phyloP scores from a whole-genome alignment of 1,140 invertebrate genomes.

The Colletes gigas region DNA sequence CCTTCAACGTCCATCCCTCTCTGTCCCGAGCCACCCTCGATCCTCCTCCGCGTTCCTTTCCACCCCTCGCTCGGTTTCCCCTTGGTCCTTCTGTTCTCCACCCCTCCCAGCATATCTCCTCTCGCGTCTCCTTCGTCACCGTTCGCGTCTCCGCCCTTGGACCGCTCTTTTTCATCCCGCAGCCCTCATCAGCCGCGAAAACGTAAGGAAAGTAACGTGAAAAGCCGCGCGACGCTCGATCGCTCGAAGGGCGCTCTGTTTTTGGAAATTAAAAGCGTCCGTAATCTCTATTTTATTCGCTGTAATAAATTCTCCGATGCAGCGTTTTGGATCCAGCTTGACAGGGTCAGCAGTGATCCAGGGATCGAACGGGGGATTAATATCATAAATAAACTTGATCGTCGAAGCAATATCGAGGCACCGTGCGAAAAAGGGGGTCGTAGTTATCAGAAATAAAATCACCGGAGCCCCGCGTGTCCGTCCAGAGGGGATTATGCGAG shows the following conservation, averaged over 20 bases:
- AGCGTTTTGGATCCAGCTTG: no score
- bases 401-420: no score
- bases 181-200: conserved; percentile 1
- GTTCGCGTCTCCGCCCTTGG: not conserved
- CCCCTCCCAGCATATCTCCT: not conserved
- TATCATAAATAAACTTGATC: no score
- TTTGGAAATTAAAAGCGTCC: no score
- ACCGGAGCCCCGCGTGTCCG: not conserved
- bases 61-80: not conserved
- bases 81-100: no score
- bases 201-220: not conserved
- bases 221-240: conserved; percentile 12
- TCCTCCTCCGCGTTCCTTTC: not conserved
- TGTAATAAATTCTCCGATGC: no score
- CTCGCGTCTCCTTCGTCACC: not conserved
- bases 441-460: not conserved
- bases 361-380: no score
- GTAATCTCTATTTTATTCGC: no score
- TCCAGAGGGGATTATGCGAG: conserved; percentile 29
- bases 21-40: no score
- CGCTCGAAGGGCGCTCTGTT: not conserved
- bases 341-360: no score
- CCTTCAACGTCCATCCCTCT: conserved; percentile 17
- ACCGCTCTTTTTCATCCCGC: not conserved
- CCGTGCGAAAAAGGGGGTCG: no score